Evolutionary conservation across 2,888 invertebrate species (phyloP).

Genomic region (Physocephala rufipes): DNA sequence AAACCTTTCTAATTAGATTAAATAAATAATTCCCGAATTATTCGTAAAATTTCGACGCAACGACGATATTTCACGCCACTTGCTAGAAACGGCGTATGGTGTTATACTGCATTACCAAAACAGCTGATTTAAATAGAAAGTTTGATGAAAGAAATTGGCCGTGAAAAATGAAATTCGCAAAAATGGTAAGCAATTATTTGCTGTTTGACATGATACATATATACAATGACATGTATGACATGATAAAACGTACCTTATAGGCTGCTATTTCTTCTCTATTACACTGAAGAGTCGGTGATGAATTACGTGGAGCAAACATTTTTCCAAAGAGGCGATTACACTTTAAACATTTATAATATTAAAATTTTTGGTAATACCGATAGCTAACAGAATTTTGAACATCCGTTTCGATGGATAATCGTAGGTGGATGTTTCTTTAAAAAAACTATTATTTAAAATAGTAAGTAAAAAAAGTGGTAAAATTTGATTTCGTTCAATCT

Average conservation of each 20-base stretch:
- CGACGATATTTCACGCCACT: too few species aligned
- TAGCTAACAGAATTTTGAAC: slow-evolving; percentile 4
- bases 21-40: too few species aligned
- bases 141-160: too few species aligned
- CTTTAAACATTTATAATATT: slow-evolving; percentile 33
- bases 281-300: slow-evolving; percentile 62
- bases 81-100: too few species aligned
- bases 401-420: background rate
- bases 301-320: slow-evolving; percentile 67
- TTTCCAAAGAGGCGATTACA: slow-evolving; percentile 36
- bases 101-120: too few species aligned
- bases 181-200: too few species aligned
- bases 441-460: slow-evolving; percentile 17
- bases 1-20: too few species aligned
- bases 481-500: background rate
- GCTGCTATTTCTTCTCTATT: slow-evolving; percentile 65
- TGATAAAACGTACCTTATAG: slow-evolving; percentile 62
- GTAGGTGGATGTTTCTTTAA: background rate
- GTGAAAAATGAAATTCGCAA: too few species aligned
- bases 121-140: too few species aligned
- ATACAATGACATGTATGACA: too few species aligned
- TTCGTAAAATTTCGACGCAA: too few species aligned
- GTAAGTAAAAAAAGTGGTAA: background rate
- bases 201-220: too few species aligned
- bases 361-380: slow-evolving; percentile 16